Percentiles rank a stretch among this genome's conserved stretches.
Evolutionary conservation across 1,140 invertebrate genomes (phyloP).

Genomic region (Cyclargus thomasi): DNA sequence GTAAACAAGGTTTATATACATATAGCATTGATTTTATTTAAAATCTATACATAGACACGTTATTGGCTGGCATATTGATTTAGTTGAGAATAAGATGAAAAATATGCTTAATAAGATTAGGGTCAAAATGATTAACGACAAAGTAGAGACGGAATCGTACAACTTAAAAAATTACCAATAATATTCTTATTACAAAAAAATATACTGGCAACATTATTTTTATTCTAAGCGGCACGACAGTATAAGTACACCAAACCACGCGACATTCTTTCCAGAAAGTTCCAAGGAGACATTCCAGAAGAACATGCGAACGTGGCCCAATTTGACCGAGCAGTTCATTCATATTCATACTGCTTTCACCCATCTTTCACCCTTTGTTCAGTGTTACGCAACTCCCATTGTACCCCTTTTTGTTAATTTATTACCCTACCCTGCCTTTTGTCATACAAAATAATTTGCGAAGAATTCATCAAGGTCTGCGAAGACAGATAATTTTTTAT

Average conservation of each 20-base stretch:
- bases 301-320: slow-evolving; percentile 38
- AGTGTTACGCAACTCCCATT: slow-evolving; percentile 55
- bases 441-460: slow-evolving; percentile 34
- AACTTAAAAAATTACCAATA: too few species aligned
- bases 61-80: too few species aligned
- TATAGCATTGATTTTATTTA: too few species aligned
- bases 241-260: background rate
- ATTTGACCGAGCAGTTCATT: slow-evolving; percentile 64
- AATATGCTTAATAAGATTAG: too few species aligned
- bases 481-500: slow-evolving; percentile 12
- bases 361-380: slow-evolving; percentile 57
- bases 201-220: too few species aligned
- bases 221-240: too few species aligned
- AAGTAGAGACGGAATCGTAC: too few species aligned
- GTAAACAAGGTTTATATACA: too few species aligned
- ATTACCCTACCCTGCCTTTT: slow-evolving; percentile 31
- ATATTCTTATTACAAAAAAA: too few species aligned
- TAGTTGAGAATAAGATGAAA: too few species aligned
- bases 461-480: slow-evolving; percentile 8
- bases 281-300: slow-evolving; percentile 21
- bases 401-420: slow-evolving; percentile 47
- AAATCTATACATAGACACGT: too few species aligned
- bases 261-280: slow-evolving; percentile 13
- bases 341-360: slow-evolving; percentile 57
- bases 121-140: too few species aligned